Percentiles rank a stretch among this genome's conserved stretches.
Evolutionary conservation across 2,113 vertebrate species (phyloP).

Genomic region (Salvator merianae): DNA sequence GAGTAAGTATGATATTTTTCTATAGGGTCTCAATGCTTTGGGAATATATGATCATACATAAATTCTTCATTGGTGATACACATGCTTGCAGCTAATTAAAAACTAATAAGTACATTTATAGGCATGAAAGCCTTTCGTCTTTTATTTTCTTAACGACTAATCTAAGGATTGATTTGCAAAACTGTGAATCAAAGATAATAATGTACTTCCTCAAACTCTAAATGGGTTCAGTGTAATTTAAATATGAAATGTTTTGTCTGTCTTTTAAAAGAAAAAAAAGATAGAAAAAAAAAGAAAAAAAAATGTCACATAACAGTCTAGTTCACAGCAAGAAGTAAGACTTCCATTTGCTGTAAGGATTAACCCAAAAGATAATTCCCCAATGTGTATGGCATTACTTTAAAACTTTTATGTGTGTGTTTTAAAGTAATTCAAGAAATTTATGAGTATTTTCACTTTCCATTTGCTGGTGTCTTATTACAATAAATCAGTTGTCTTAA

Average conservation of each 20-base stretch:
- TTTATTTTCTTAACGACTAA: neutral
- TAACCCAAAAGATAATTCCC: slow-evolving; percentile 5
- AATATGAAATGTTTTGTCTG: neutral
- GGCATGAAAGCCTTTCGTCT: neutral
- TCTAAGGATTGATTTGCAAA: neutral
- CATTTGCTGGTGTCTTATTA: neutral
- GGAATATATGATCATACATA: neutral
- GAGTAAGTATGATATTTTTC: neutral
- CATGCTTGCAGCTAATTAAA: neutral
- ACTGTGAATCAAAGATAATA: neutral
- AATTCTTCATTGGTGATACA: neutral
- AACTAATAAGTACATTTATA: neutral
- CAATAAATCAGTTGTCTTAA: slow-evolving; percentile 1
- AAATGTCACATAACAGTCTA: neutral
- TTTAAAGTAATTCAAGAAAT: slow-evolving; percentile 17
- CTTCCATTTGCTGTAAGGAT: slow-evolving; percentile 9
- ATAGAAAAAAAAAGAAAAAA: no score
- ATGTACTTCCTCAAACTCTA: neutral
- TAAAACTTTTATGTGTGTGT: neutral
- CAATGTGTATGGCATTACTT: neutral
- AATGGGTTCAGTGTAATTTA: neutral
- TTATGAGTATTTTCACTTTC: slow-evolving; percentile 14
- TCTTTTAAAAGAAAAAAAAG: neutral
- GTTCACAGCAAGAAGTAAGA: neutral
- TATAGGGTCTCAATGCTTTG: neutral